A percentile compares a stretch with the other conserved stretches of the same genome.
Conservation (phyloP, 1,140 invertebrate genomes). For the Scaptodrosophila lebanonensis region DNA sequence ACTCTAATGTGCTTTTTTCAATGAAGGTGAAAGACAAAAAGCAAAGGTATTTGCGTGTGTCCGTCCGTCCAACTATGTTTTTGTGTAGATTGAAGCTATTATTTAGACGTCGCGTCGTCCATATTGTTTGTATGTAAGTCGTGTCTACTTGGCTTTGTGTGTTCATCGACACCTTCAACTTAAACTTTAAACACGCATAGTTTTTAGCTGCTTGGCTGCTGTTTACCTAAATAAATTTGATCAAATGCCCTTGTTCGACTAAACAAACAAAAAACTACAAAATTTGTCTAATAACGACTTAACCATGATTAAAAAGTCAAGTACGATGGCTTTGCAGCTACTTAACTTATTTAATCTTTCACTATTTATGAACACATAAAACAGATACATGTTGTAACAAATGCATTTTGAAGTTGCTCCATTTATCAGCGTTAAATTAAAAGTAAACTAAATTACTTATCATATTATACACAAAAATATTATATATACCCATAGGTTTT, state of each 20-base stretch:
- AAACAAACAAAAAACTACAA: constrained; percentile 37
- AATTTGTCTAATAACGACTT: constrained; percentile 42
- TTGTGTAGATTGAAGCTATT: no score
- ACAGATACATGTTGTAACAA: no score
- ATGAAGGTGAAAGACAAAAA: constrained; percentile 55
- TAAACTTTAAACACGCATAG: constrained; percentile 65
- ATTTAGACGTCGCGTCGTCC: no score
- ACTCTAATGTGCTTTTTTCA: constrained; percentile 34
- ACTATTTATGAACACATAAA: no score
- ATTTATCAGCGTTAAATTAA: no score
- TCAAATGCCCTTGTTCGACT: constrained; percentile 57
- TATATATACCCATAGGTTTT: constrained; percentile 11
- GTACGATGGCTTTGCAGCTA: constrained; percentile 38
- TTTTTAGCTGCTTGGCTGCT: constrained; percentile 41
- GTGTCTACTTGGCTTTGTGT: constrained; percentile 55
- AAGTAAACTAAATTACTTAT: background rate
- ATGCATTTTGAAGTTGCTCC: background rate
- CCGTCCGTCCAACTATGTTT: no score
- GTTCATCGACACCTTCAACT: constrained; percentile 68
- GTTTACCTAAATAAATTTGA: constrained; percentile 25
- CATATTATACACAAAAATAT: background rate
- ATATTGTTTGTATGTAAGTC: constrained; percentile 8
- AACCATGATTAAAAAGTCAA: constrained; percentile 57
- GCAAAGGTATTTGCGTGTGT: constrained; percentile 12
- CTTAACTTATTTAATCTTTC: no score